Evolutionary conservation across 2,888 invertebrate genomes (phyloP), one percentile per base, ranked within the genome.

Genomic region (Apantesis nais): DNA sequence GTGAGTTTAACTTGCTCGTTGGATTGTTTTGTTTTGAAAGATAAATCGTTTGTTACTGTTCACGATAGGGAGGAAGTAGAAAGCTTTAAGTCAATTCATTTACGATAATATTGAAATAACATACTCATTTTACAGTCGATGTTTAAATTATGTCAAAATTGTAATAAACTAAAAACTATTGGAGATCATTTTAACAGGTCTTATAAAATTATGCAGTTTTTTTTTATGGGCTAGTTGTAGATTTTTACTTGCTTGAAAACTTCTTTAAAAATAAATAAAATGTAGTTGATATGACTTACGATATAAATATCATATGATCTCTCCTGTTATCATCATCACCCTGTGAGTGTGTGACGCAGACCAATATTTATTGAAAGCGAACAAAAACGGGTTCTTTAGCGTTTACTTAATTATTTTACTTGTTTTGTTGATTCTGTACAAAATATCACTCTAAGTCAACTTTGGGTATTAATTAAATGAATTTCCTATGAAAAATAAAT

Each of bases 11-110:
- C 58, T 58, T 58, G 29, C 16, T 58, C 8, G 58, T 58, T 58
- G 58, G 16, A 29, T 29, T 58, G 25, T 58, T 58, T 58, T 58
- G 58, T 25, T 58, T 58, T 67, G 44, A 29, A 65, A 75, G 74
- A 76, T 78, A 74, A 77, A 77, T 66, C 68, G 63, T 74, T 80
- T 76, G 69, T 78, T 41, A 63, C 65, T 74, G 71, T 71, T 70
- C 66, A 67, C 37, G 14, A 37, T n/a, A 29, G 31, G 66, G 60
- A n/a, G 58, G 71, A 70, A 48, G 76, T 70, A 74, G 22, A 37
- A n/a, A 22, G 16, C 37, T 62, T 14, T 25, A 25, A 14, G 14
- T 25, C 25, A 55, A 14, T 55, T 14, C 4, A 25, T 58, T 29
- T 14, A 58, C 14, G 5, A 29, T 25, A 14, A 58, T 16, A 29